Percentiles rank a stretch among this genome's conserved stretches.
These are phyloP conservation scores for Sula dactylatra DNA, from an alignment of 2,113 vertebrate species.

Conservation along the genomic window DNA sequence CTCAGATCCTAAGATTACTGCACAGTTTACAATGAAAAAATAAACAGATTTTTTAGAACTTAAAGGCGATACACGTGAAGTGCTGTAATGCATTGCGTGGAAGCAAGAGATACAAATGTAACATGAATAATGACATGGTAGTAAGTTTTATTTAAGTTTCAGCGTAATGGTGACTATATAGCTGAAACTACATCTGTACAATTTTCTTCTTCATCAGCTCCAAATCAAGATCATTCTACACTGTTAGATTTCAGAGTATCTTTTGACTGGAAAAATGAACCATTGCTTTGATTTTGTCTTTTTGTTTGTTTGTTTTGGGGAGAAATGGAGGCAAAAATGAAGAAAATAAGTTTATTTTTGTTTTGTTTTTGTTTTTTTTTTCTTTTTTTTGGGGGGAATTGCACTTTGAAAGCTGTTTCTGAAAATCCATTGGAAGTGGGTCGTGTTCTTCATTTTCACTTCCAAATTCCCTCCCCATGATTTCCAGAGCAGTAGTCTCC, in stretches of 20 bases:
- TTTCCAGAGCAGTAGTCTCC: background rate
- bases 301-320: background rate
- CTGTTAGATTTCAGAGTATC: background rate
- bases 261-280: background rate
- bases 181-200: background rate
- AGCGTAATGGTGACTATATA: background rate
- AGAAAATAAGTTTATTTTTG: background rate
- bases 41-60: background rate
- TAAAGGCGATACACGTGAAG: background rate
- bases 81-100: accelerated
- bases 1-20: background rate
- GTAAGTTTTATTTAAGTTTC: background rate
- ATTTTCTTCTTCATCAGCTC: background rate
- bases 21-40: background rate
- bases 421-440: background rate
- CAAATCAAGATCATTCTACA: background rate
- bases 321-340: background rate
- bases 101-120: background rate
- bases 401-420: background rate
- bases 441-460: background rate
- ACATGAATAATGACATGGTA: background rate
- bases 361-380: too few relatives aligned
- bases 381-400: too few relatives aligned
- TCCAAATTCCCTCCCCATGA: background rate
- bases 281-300: background rate